phyloP scores from a whole-genome alignment of 2,888 invertebrate genomes.

The Agrotis segetum region DNA sequence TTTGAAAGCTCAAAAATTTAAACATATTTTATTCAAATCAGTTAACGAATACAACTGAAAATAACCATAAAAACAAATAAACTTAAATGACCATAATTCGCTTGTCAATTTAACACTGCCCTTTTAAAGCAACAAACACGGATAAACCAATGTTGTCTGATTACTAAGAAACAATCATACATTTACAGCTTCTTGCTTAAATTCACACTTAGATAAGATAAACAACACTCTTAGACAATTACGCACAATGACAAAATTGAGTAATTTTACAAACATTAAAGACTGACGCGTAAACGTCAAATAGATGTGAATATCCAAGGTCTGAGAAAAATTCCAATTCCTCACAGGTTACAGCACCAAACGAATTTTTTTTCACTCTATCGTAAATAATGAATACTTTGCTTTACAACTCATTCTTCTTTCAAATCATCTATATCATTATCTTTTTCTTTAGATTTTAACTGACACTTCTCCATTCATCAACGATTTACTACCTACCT shows the following conservation, averaged over 20 bases:
- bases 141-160: slow-evolving; percentile 18
- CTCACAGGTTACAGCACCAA: no score
- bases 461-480: no score
- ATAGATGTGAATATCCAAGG: neutral
- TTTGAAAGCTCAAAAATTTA: neutral
- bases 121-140: slow-evolving; percentile 8
- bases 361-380: no score
- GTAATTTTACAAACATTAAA: slow-evolving; percentile 21
- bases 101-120: neutral
- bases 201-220: slow-evolving; percentile 52
- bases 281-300: slow-evolving; percentile 46
- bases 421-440: no score
- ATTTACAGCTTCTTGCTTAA: slow-evolving; percentile 53
- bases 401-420: no score
- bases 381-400: no score
- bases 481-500: no score
- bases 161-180: slow-evolving; percentile 53
- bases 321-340: neutral
- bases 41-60: neutral
- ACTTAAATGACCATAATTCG: neutral
- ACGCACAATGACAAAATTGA: slow-evolving; percentile 21
- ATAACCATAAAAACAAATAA: slow-evolving; percentile 7
- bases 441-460: no score
- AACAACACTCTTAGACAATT: slow-evolving; percentile 44
- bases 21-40: neutral